Conservation (phyloP, 2,113 vertebrate genomes). For the Bolborhynchus lineola region DNA sequence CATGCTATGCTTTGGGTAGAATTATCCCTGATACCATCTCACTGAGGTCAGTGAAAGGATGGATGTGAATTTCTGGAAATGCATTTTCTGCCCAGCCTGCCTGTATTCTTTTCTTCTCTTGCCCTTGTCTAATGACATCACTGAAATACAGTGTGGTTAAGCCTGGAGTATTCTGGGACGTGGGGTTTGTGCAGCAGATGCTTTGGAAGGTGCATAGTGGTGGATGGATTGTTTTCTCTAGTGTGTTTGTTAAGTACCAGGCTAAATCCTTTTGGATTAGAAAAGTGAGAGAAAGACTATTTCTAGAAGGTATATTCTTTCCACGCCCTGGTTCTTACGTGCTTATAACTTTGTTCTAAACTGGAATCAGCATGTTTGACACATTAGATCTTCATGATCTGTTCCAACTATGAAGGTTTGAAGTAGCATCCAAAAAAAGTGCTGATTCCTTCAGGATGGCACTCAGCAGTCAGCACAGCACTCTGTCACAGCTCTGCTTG, state of each 20-base stretch:
- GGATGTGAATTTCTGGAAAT: neutral
- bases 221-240: neutral
- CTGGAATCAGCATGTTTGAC: neutral
- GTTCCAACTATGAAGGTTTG: neutral
- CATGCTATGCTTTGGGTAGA: neutral
- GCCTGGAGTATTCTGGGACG: neutral
- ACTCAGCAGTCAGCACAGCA: neutral
- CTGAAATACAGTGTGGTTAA: neutral
- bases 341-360: neutral
- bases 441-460: neutral
- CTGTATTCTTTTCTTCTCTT: neutral
- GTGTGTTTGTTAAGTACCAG: neutral
- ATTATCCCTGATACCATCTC: neutral
- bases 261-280: conserved; percentile 11
- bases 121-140: neutral
- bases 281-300: neutral
- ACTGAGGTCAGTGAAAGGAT: neutral
- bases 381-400: neutral
- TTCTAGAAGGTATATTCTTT: neutral
- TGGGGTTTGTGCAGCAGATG: neutral
- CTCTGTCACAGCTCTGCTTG: neutral
- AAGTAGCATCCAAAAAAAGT: conserved; percentile 3
- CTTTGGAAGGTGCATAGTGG: neutral
- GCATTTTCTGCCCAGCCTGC: neutral
- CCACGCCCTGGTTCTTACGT: neutral